A percentile compares a stretch with the other conserved stretches of the same genome.
phyloP scores from a whole-genome alignment of 2,888 invertebrate species.

The Oscheius sp. region DNA sequence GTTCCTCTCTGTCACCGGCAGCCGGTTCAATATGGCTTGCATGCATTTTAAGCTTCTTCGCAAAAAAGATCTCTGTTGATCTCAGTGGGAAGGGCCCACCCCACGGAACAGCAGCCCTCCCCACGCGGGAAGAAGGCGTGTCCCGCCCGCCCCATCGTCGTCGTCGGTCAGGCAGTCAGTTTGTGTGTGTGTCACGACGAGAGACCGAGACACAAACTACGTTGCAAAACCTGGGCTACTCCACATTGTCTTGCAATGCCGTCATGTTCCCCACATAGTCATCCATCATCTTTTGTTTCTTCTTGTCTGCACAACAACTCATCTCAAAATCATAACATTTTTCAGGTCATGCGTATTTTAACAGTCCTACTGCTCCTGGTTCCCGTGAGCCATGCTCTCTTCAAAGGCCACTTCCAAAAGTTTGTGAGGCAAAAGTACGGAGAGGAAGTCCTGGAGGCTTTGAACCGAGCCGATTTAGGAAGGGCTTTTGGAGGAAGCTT shows the following conservation, averaged over 20 bases:
- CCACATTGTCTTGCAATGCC: too few relatives aligned
- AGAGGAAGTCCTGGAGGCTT: background rate
- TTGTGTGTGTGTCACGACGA: too few relatives aligned
- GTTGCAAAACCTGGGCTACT: too few relatives aligned
- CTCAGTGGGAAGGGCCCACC: conserved; percentile 2
- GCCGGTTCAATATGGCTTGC: conserved; percentile 28
- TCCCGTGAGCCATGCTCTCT: conserved; percentile 6
- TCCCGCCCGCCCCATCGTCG: background rate
- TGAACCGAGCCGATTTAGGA: conserved; percentile 27
- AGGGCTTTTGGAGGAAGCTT: conserved; percentile 21
- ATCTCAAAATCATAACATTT: background rate
- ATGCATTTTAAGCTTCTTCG: background rate
- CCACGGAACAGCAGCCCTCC: too few relatives aligned
- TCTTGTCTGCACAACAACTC: too few relatives aligned
- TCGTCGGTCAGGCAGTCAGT: background rate
- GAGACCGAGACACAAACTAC: too few relatives aligned
- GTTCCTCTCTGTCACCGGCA: conserved; percentile 11
- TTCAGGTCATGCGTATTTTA: conserved; percentile 12
- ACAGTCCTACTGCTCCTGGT: conserved; percentile 2
- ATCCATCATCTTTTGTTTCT: too few relatives aligned
- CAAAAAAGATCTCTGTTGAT: conserved; percentile 14
- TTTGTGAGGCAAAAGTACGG: conserved; percentile 21
- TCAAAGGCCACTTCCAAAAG: conserved; percentile 22
- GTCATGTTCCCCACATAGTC: too few relatives aligned
- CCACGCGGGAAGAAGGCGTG: conserved; percentile 30